A percentile compares a stretch with the other conserved stretches of the same genome.
Conservation (phyloP, 2,797 vertebrate species). For the Heterohyrax brucei region DNA sequence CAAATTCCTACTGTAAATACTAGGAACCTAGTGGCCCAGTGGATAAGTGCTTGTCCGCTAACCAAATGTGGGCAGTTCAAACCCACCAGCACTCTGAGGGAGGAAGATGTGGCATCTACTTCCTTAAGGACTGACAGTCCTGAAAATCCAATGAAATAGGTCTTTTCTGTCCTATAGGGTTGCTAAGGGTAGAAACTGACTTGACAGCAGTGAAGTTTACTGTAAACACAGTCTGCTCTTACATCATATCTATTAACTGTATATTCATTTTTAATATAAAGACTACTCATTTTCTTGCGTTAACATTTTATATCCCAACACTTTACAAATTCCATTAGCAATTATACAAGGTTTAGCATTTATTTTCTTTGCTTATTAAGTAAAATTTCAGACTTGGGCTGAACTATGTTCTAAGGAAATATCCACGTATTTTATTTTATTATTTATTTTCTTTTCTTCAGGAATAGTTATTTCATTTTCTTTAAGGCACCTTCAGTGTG, state of each 20-base stretch:
- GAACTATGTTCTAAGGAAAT: not conserved
- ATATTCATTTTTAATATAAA: not conserved
- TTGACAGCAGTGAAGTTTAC: too few relatives aligned
- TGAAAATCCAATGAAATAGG: too few relatives aligned
- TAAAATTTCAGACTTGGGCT: not conserved
- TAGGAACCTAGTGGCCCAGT: too few relatives aligned
- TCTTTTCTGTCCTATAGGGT: too few relatives aligned
- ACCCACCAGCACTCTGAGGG: too few relatives aligned
- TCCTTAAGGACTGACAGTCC: too few relatives aligned
- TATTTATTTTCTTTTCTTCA: not conserved
- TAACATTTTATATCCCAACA: constrained; percentile 4
- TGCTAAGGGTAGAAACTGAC: too few relatives aligned
- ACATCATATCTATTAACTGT: not conserved
- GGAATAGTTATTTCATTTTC: constrained; percentile 15
- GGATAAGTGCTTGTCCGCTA: too few relatives aligned
- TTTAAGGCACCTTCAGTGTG: not conserved
- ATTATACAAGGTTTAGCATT: not conserved
- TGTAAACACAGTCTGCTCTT: not conserved
- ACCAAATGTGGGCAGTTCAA: too few relatives aligned
- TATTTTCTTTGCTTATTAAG: not conserved
- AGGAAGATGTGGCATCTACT: too few relatives aligned
- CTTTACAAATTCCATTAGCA: not conserved
- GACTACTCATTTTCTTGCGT: not conserved
- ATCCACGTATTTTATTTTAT: not conserved
- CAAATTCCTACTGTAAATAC: not conserved